Evolutionary conservation across 2,888 invertebrate genomes (phyloP), one percentile per base, ranked within the genome.

Genomic region (Sisyra terminalis): DNA sequence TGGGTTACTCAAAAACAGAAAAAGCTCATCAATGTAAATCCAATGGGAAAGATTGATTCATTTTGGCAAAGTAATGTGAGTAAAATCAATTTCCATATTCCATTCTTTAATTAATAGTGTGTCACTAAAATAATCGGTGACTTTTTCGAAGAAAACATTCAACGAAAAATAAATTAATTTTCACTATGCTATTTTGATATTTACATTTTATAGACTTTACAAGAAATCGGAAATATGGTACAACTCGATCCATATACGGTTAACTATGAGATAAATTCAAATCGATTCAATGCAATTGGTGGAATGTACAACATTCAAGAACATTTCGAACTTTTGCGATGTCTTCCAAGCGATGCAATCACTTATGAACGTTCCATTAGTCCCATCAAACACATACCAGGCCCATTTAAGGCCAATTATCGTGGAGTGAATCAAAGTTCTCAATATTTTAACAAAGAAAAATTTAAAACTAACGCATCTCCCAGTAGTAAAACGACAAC

Each of bases 221-320:
- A 69, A 60, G 65, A 73, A 53, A 68, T 77, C 50, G 62, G 69
- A 1, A 65, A 65, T 42, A 50, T 71, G 2, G 57, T 65, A 46
- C 57, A 66, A 7, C 57, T 65, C 34, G 55, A 64, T 2, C 50
- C 63, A 1, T 55, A 60, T 24, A 66, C 66, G 36, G 61, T 75
- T 6, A 61, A 65, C 16, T 58, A 65, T 2, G 63, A 67, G 46
- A 60, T 75, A 29, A 64, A 64, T 41, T 61, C 64, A 1, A 70
- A 73, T 44, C 72, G 71, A 0, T 72, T 68, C 50, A 74, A 75
- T 1, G 57, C 68, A 15, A 51, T 70, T 13, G 75, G 69, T 3
- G 77, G 75, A 41, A 71, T 77, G 52, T 75, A 67, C 58, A 76
- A 76, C 57, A 73, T 78, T 44, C 61, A 71, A 9, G 46, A 31